Base-by-base conservation (phyloP, 2,113 vertebrate species). In the Formicarius rufipectus region DNA sequence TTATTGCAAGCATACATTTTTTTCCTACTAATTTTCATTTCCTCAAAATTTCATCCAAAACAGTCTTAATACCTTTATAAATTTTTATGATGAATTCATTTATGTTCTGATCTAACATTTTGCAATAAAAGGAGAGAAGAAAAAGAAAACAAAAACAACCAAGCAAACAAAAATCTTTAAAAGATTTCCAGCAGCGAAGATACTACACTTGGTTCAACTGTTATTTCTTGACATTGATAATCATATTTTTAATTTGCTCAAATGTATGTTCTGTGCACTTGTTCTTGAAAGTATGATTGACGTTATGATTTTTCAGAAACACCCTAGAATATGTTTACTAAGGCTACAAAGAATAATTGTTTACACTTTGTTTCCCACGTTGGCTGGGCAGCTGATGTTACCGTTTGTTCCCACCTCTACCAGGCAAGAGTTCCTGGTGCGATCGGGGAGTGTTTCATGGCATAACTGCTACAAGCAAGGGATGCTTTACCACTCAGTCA, bases 61-160 rank as follows among this genome's bases (percentile, higher is more conserved):
- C 3, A 56, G 0, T 44, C 17, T 78, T 66, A 31, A 27, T 66
- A 52, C 3, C 4, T 44, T 37, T 14, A 59, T 30, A 55, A 25
- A 55, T 33, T 22, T 67, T 66, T 28, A 66, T 6, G 27, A 52
- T 2, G 0, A 4, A 1, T 52, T 7, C 6, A 45, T 69, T 82
- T 83, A n/a, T 25, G 2, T 44, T 53, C 16, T 2, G 1, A 22
- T 24, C 1, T 12, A 11, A 69, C 6, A 4, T 21, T 30, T 35
- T 50, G 3, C 1, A 21, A 25, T 64, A 74, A 74, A 4, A 53
- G 8, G 16, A 30, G 23, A 9, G 28, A 2, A 11, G 6, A 60
- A 24, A 72, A 33, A 45, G 0, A 17, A 16, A 31, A 17, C 28
- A 20, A 55, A 33, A 50, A 25, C 49, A n/a, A 24, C 13, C 37